These are phyloP conservation scores for Apodemia hepburni DNA, from an alignment of 2,888 invertebrate species.

Conservation along the genomic window DNA sequence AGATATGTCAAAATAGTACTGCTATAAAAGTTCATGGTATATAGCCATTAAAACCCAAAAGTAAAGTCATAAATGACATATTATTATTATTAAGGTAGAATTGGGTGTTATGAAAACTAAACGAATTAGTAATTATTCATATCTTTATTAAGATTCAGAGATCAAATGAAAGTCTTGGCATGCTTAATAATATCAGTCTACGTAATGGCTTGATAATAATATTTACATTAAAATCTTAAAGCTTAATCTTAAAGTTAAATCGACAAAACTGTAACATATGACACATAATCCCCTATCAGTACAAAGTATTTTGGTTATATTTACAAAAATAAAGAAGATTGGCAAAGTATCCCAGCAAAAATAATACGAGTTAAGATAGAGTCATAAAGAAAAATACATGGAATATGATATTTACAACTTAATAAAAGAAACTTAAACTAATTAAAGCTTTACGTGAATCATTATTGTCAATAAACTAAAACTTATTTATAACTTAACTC, in stretches of 20 bases:
- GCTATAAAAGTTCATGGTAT: too few species aligned
- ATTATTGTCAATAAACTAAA: conserved; percentile 25
- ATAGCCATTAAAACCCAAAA: too few species aligned
- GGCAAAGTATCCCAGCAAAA: conserved; percentile 12
- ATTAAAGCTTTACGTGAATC: conserved; percentile 13
- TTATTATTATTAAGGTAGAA: too few species aligned
- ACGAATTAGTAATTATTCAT: conserved; percentile 33
- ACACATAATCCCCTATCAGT: not conserved
- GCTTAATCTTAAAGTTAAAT: conserved; percentile 22
- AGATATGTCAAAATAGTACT: too few species aligned
- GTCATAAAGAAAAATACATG: conserved; percentile 30
- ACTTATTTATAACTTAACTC: conserved; percentile 31
- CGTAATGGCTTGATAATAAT: conserved; percentile 36
- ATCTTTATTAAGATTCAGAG: conserved; percentile 69
- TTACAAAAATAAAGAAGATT: conserved; percentile 14
- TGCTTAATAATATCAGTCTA: conserved; percentile 68
- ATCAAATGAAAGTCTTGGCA: conserved; percentile 77
- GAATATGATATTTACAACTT: conserved; percentile 26
- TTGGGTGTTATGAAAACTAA: conserved; percentile 19
- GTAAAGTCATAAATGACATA: too few species aligned
- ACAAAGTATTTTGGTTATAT: conserved; percentile 8
- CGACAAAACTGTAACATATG: conserved; percentile 21
- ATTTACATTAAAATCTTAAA: conserved; percentile 14
- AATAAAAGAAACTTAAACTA: conserved; percentile 47
- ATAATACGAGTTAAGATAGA: conserved; percentile 16